Percentiles rank a stretch among this genome's conserved stretches.
These are phyloP conservation scores for Alligator mississippiensis DNA, from an alignment of 2,113 vertebrate genomes.

Conservation along the genomic window DNA sequence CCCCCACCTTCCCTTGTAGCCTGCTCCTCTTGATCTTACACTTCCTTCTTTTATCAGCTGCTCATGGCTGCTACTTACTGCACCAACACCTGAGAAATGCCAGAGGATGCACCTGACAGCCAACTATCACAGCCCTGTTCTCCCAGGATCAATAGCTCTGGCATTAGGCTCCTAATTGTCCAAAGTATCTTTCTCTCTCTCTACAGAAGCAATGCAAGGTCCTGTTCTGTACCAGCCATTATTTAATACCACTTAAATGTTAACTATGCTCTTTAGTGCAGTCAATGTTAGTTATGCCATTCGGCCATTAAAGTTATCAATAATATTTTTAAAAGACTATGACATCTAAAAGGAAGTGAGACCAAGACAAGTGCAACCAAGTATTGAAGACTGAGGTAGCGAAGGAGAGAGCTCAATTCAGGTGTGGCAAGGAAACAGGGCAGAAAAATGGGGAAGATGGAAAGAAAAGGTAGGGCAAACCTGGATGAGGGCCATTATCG, in stretches of 20 bases:
- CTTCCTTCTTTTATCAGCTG: no score
- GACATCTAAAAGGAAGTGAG: background rate
- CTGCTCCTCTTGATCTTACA: no score
- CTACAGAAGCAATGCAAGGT: background rate
- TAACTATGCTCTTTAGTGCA: background rate
- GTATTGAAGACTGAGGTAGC: background rate
- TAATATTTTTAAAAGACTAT: background rate
- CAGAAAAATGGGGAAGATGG: background rate
- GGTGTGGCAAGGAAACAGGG: background rate
- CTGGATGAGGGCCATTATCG: background rate
- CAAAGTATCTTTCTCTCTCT: background rate
- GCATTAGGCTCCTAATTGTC: background rate
- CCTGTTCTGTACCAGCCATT: background rate
- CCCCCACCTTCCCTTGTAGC: no score
- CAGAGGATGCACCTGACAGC: background rate
- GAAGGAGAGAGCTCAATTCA: background rate
- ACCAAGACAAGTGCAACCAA: background rate
- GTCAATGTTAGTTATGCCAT: background rate
- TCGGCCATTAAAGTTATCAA: background rate
- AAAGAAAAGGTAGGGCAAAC: no score
- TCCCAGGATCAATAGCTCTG: background rate
- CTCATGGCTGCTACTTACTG: no score
- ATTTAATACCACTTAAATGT: background rate
- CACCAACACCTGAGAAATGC: no score
- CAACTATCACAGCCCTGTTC: background rate